Base-by-base conservation (phyloP, 2,888 invertebrate genomes). In the Trichacis sp. region DNA sequence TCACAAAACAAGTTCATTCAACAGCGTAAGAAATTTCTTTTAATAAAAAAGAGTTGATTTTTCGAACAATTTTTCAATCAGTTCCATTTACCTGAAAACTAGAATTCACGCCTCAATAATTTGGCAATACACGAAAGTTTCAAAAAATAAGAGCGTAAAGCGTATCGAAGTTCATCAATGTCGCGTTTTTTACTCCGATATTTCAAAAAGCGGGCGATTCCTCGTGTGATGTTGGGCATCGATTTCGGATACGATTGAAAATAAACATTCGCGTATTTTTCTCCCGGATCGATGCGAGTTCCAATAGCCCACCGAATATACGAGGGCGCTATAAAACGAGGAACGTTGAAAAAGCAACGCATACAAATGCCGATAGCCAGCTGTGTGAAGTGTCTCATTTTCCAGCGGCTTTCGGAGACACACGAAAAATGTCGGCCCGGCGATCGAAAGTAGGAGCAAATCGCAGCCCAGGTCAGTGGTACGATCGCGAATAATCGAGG, bases 401-500 rank as follows among this genome's bases (percentile, higher is more conserved):
- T 52, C 19, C 43, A 43, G 19, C 15, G 29, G 51, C 51, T 43
- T 43, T 52, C 30, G 29, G 29, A 43, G 42, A 43, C 51, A 52
- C 51, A 38, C 43, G 29, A 29, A 43, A 52, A 52, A 52, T 29
- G 42, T 52, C 38, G 18, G 30, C 14, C 30, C 42, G 15, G 19
- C 43, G 14, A 24, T 29, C 29, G n/a, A n/a, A 24, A 29, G 11
- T 29, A 17, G 51, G 40, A 52, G 19, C 51, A 20, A 52, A 52
- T 24, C 51, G 51, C 8, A 33, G n/a, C 17, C 14, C 8, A 24
- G 24, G 40, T 15, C 18, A 19, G 18, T 2, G 14, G n/a, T 29
- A 11, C 11, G 38, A 36, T 50, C 20, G 24, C 15, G 30, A 18
- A 19, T 17, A 30, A 50, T 38, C 20, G 24, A 15, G 42, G 40